Evolutionary conservation across 2,113 vertebrate genomes (phyloP), one percentile per base, ranked within the genome.

Genomic region (Mormyrus lacerda): DNA sequence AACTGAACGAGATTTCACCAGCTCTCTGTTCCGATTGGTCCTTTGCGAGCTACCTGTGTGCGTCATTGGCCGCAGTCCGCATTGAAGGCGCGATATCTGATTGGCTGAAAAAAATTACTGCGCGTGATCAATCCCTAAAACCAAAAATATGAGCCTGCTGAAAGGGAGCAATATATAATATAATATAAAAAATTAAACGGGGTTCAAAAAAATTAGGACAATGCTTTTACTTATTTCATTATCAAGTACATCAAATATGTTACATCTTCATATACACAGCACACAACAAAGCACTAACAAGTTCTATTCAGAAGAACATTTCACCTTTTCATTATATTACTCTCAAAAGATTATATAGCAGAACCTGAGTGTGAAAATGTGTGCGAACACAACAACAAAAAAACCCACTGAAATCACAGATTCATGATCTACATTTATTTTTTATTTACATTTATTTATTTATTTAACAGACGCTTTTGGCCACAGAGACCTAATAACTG

Each of bases 1-100:
- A 50, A 42, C 27, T 27, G 48, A 87, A 90, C 84, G 89, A 87
- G 89, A 90, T 44, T 90, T 90, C 61, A 55, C n/a, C 21, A 21
- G 6, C 27, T 61, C 85, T 35, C 48, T 5, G 10, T 27, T 31
- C 19, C 39, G 76, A 89, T 89, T 89, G 88, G 88, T 27, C 73
- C 11, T 21, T 51, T 17, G 88, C 39, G 9, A 82, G 8, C 31
- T 35, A 24, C 50, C 48, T 31, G 88, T 42, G 11, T 53, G 88
- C 42, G 15, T 87, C 87, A 35, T 47, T 51, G 47, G 24, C 85
- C 27, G 27, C 85, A 24, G 48, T 47, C 85, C 48, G 48, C n/a
- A 51, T 86, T 51, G 24, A 45, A 85, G 83, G 24, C 45, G 7
- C 45, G 45, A 48, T n/a, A 13, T 85, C n/a, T 27, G 42, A 85